Base-by-base conservation (phyloP, 2,888 invertebrate species). In the Thereva nobilitata region DNA sequence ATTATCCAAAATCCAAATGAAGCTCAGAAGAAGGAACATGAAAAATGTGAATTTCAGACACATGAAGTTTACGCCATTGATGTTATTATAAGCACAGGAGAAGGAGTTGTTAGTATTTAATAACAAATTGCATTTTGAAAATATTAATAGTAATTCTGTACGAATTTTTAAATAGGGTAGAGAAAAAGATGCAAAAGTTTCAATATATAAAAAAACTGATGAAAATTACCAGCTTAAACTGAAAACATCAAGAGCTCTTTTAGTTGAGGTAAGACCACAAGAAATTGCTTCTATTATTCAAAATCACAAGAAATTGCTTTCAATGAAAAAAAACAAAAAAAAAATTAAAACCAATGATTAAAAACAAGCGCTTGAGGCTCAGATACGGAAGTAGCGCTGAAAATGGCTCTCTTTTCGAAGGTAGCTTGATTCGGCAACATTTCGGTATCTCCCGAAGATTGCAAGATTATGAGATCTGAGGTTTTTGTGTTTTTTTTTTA, bases 41-140 rank as follows among this genome's bases (percentile, higher is more conserved):
- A 98, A 81, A 97, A 97, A 79, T 93, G 91, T 77, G 93, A 92
- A 69, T 89, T 99, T 79, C 97, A 97, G 79, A 91, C 92, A 64
- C 91, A 97, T 80, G 99, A 99, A 83, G 98, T 97, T 0, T 99
- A 97, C 83, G 97, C 95, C 37, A 92, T 99, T 86, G 98, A 98
- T 84, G 94, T 99, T n/a, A 86, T 99, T 68, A 87, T 99, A 69
- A 95, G 96, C 76, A 91, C 95, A 66, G 98, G 98, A 56, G 97
- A 97, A 78, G 97, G 96, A 76, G 88, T 92, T 80, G 91, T 91
- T 82, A 83, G 86, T 83, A 59, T 34, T 54, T 10, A 7, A 12
- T 45, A 50, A 12, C 10, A 44, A 44, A 9, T 38, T 41, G 55
- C 35, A 23, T 61, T 67, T 64, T 37, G 5, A 2, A 45, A 12